Evolutionary conservation across 2,888 invertebrate species (phyloP), one percentile per base, ranked within the genome.

Genomic region (Polia nebulosa): DNA sequence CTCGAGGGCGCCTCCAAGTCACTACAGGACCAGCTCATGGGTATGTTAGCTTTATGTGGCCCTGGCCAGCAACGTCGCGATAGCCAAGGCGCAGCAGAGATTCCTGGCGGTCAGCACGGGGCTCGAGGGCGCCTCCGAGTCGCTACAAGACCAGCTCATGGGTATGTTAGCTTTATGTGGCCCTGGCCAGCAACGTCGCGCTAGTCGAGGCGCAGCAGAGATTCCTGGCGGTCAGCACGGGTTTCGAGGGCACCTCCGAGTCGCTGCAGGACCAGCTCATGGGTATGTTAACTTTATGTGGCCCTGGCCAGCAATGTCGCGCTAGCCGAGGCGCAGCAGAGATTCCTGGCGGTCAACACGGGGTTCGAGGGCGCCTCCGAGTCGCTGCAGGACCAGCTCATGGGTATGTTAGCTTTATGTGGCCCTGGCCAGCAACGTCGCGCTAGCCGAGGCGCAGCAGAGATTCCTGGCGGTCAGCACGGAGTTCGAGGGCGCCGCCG

Each of bases 261-360:
- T 98, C 99, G 0, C 95, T 99, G 62, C 98, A 98, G 89, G 98
- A 99, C 80, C 99, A 99, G 90, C 96, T 99, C 25, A 99, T 99
- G 90, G 97, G 97, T 97, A 87, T 87, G 91, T 58, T 25, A 2
- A 2, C 34, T n/a, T 22, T 39, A 17, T 39, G n/a, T n/a, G n/a
- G n/a, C n/a, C n/a, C n/a, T n/a, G n/a, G n/a, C 91, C 0, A 97
- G 98, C 88, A 96, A 96, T 17, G 96, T 97, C 61, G 97, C 97
- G 0, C 96, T 98, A 79, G 95, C 95, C 11, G 96, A 95, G 41
- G 98, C 99, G 0, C 98, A 98, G 92, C 97, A 97, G 77, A 97
- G 97, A 78, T 98, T 97, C 86, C 97, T 99, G 87, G 98, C 98
- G 25, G 97, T 99, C 47, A 98, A 97, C 86, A 96, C 98, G 39